Evolutionary conservation across 2,113 vertebrate species (phyloP).

Genomic region (Pomatorhinus ruficollis): DNA sequence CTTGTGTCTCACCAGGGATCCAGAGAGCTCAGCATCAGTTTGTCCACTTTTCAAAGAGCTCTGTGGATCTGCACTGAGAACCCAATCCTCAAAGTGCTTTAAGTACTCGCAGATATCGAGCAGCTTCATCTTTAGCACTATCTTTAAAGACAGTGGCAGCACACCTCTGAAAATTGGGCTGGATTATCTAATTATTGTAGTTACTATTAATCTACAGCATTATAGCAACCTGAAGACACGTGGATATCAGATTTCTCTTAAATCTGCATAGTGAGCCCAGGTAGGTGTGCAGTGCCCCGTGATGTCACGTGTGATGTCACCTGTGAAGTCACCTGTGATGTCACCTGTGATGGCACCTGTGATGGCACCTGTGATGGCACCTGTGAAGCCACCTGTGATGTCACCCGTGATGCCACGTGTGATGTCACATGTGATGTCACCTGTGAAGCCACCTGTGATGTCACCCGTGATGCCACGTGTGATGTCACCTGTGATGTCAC

Average conservation of each 20-base stretch:
- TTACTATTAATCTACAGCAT: neutral
- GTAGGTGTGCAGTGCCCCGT: neutral
- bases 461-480: too few relatives aligned
- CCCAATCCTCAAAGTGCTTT: neutral
- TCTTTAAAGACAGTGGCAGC: neutral
- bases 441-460: too few relatives aligned
- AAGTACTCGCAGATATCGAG: neutral
- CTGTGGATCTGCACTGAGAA: neutral
- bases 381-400: rapidly evolving
- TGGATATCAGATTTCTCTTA: neutral
- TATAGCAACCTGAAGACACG: neutral
- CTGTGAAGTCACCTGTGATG: too few relatives aligned
- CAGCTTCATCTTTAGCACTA: neutral
- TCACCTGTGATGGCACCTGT: neutral
- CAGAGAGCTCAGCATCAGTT: neutral
- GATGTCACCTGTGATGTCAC: rapidly evolving
- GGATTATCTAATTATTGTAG: neutral
- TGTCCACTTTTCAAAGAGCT: neutral
- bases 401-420: rapidly evolving
- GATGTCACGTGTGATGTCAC: rapidly evolving
- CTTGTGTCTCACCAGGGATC: neutral
- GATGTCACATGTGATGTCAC: rapidly evolving
- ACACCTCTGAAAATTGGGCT: neutral
- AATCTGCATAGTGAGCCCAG: neutral
- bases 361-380: rapidly evolving